Percentiles rank a stretch among this genome's conserved stretches.
Evolutionary conservation across 37 sponge, comb jelly and placozoan genomes (phyloP).

Genomic region (Oscarella lobularis): DNA sequence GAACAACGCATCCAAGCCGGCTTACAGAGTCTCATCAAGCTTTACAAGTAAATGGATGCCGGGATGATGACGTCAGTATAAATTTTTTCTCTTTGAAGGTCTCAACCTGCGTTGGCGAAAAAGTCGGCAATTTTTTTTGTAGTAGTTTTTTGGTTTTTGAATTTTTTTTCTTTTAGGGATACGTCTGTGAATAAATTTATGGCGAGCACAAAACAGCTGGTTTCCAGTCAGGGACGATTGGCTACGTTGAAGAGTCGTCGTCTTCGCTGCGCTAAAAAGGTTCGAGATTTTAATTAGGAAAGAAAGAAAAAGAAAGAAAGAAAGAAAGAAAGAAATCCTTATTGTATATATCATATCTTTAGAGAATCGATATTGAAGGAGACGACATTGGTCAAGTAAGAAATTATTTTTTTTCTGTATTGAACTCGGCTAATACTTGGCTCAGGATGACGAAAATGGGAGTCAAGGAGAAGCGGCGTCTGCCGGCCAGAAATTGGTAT

Average conservation of each 20-base stretch:
- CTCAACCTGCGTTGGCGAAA: neutral
- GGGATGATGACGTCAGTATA: neutral
- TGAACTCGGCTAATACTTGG: too few relatives aligned
- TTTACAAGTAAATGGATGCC: neutral
- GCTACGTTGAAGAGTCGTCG: neutral
- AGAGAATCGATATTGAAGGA: too few relatives aligned
- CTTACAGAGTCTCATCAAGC: neutral
- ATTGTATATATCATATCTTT: too few relatives aligned
- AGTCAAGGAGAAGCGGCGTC: too few relatives aligned
- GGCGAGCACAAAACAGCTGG: neutral
- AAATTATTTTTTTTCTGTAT: too few relatives aligned
- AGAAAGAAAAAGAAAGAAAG: too few relatives aligned
- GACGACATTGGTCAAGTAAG: too few relatives aligned
- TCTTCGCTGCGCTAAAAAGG: neutral
- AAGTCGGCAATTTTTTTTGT: too few relatives aligned
- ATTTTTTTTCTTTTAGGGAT: neutral
- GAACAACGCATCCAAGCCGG: neutral
- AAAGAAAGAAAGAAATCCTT: too few relatives aligned
- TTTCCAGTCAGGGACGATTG: neutral
- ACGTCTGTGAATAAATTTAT: conserved; percentile 1
- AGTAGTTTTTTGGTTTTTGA: neutral
- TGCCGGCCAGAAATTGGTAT: too few relatives aligned
- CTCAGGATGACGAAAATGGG: too few relatives aligned
- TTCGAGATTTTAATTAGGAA: neutral
- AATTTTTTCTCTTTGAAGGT: neutral